Evolutionary conservation across 1,140 invertebrate genomes (phyloP), one percentile per base, ranked within the genome.

Genomic region (Thrips palmi): DNA sequence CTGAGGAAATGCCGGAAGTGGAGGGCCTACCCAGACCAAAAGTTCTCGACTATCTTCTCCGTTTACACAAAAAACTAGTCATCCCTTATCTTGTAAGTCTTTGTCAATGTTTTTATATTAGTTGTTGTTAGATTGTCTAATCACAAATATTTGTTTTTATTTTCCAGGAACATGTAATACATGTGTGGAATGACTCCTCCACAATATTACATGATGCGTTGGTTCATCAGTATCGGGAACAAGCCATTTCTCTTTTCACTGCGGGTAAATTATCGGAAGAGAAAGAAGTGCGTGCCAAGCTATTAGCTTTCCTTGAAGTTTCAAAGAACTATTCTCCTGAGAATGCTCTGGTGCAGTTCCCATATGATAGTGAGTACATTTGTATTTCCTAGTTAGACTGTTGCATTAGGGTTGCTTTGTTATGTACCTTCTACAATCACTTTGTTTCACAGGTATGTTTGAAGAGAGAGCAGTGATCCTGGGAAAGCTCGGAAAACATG

Each of bases 401-500:
- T 32, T 21, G 19, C 15, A 29, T 33, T 20, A 30, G 12, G 14
- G 19, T 17, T 24, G 8, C 17, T 38, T 35, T 40, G 10, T 39
- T 15, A 19, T 17, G n/a, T 25, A 28, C 22, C 24, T 40, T 31
- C 47, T 11, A 23, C 32, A 36, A 34, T 34, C 10, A 1, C 15
- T 43, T 47, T 41, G 33, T 45, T 39, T 53, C 56, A 2, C 40
- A 69, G 64, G 56, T 45, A 64, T 97, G 41, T 79, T 85, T 54
- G 88, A 96, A 57, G 94, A 97, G 61, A 65, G 88, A 39, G 91
- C 93, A 0, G 71, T 97, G 20, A 75, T 97, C 39, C 59, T 94
- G 12, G 91, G 88, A 3, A 75, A 82, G 47, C 61, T 96, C 2
- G 85, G 81, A 5, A 60, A 74, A 29, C 83, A 92, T 61, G 79